A percentile compares a stretch with the other conserved stretches of the same genome.
phyloP scores from a whole-genome alignment of 2,797 vertebrate genomes.

The Pangasius krempfi region DNA sequence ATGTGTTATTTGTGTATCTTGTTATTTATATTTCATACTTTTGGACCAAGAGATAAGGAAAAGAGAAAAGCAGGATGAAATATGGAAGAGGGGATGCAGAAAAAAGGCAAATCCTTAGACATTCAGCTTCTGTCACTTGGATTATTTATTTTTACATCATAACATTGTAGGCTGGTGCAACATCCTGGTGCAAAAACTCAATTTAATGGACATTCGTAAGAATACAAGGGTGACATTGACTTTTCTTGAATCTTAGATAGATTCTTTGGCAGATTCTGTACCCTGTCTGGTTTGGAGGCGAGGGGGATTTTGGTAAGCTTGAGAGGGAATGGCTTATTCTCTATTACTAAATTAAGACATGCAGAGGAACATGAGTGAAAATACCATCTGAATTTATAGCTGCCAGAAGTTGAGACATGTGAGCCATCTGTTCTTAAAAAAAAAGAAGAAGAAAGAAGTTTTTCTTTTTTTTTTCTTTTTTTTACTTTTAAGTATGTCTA shows the following conservation, averaged over 20 bases:
- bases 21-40: neutral
- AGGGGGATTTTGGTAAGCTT: constrained; percentile 57
- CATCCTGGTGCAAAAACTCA: constrained; percentile 9
- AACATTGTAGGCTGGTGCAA: constrained; percentile 20
- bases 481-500: neutral
- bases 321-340: constrained; percentile 28
- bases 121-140: constrained; percentile 20
- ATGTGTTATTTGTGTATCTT: neutral
- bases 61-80: neutral
- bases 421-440: constrained; percentile 16
- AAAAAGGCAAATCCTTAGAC: constrained; percentile 18
- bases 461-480: too few relatives aligned
- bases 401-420: neutral
- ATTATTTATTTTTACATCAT: constrained; percentile 36
- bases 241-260: neutral
- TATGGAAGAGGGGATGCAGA: neutral
- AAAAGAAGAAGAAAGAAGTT: neutral
- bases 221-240: neutral
- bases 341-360: constrained; percentile 15
- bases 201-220: constrained; percentile 8
- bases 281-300: neutral
- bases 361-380: neutral
- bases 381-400: neutral
- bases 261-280: neutral
- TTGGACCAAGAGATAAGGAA: neutral